Evolutionary conservation across 2,888 invertebrate species (phyloP).

Genomic region (Calephelis perditalis): DNA sequence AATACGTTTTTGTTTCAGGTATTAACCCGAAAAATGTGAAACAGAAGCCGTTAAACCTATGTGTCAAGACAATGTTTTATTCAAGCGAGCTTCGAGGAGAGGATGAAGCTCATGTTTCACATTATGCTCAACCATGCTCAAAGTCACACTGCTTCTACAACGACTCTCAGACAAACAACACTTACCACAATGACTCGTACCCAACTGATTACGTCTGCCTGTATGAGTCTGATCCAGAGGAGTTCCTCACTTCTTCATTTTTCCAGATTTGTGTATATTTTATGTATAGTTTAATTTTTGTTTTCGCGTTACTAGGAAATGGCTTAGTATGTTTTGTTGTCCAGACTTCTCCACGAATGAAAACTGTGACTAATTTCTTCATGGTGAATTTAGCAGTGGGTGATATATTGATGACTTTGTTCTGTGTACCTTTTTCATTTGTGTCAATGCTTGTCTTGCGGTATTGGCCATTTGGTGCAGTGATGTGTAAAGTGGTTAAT

Average conservation of each 20-base stretch:
- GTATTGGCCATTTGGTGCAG: conserved; percentile 92
- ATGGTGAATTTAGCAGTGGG: conserved; percentile 93
- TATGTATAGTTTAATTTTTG: conserved; percentile 84
- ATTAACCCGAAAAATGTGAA: neutral
- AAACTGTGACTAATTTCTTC: conserved; percentile 94
- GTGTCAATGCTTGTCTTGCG: conserved; percentile 86
- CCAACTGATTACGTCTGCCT: conserved; percentile 21
- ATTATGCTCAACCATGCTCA: conserved; percentile 7
- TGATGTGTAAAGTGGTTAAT: conserved; percentile 89
- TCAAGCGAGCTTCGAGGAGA: neutral
- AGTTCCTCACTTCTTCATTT: conserved; percentile 58
- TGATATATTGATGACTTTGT: conserved; percentile 92
- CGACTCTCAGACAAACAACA: conserved; percentile 17
- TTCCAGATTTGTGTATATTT: conserved; percentile 82
- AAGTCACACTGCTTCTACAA: conserved; percentile 14
- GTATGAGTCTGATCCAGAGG: conserved; percentile 45
- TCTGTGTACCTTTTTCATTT: conserved; percentile 95
- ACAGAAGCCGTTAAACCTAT: neutral
- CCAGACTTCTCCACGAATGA: conserved; percentile 88
- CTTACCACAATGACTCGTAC: conserved; percentile 21
- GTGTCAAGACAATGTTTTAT: neutral
- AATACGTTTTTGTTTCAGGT: neutral
- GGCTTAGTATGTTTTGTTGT: conserved; percentile 93
- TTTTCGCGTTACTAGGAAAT: conserved; percentile 84
- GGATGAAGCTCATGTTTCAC: neutral